Base-by-base conservation (phyloP, 2,888 invertebrate species). In the Eurytoma californica region DNA sequence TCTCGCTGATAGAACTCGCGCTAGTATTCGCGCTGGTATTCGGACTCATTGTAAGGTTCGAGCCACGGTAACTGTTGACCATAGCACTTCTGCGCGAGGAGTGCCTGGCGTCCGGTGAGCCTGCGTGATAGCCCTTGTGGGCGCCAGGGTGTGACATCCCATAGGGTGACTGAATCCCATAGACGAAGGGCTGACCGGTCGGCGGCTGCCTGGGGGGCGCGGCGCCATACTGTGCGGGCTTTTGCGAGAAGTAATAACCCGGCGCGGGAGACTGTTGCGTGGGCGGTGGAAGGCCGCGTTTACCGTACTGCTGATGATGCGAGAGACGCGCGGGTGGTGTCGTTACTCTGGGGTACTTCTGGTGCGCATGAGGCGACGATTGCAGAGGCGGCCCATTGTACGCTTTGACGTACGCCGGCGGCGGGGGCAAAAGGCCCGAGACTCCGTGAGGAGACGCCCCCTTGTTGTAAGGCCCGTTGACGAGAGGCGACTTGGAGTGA, bases 401-500 rank as follows among this genome's bases (percentile, higher is more conserved):
- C 9, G 67, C 75, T 24, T 77, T 77, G 1, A 70, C 72, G 49
- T 74, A 81, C 18, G 78, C 60, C 12, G 30, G 14, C 63, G 66
- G 82, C 24, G 61, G 80, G 63, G 28, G 61, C 65, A 81, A n/a
- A 20, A 67, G 53, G 28, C 14, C 49, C 7, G 74, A 53, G 18
- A 57, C 66, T 13, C 55, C 70, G 20, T 68, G 61, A 18, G 53
- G 39, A n/a, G 67, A 61, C 3, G 66, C 47, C 0, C 57, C 69
- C n/a, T 72, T 77, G 5, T 4, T 60, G 68, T 84, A 18, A 39
- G 75, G 75, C 58, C 53, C 5, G 68, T 20, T 55, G 16, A 72
- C 79, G 49, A 82, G 73, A n/a, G 55, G 57, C 1, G 83, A 55
- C 74, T 86, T 86, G 1, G 83, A 74, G 77, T 86, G 85, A 4